phyloP scores from a whole-genome alignment of 2,797 vertebrate species.

The Acanthornis magna region DNA sequence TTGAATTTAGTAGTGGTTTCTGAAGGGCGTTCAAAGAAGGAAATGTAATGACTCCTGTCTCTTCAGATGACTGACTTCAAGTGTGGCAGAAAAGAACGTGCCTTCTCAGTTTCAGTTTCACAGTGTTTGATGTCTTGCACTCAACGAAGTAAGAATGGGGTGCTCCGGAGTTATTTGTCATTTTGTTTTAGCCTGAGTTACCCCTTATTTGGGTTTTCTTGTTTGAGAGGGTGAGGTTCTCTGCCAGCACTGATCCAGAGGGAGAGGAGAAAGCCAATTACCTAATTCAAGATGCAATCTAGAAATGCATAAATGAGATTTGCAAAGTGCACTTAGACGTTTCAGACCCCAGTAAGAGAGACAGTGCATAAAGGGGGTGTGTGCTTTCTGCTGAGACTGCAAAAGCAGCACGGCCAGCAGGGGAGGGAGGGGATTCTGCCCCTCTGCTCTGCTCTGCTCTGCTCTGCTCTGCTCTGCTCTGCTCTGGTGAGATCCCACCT shows the following conservation, averaged over 20 bases:
- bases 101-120: neutral
- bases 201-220: neutral
- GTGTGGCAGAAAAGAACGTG: neutral
- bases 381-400: neutral
- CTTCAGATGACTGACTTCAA: neutral
- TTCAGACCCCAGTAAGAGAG: neutral
- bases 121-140: neutral
- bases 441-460: neutral
- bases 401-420: neutral
- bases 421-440: neutral
- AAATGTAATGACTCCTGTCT: neutral
- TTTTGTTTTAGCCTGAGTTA: neutral
- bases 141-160: neutral
- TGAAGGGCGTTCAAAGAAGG: constrained; percentile 4
- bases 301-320: neutral
- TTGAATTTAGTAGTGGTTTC: neutral
- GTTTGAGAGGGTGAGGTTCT: neutral
- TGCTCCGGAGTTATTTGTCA: neutral
- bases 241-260: neutral
- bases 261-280: neutral
- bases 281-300: neutral
- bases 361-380: no score
- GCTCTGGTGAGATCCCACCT: neutral
- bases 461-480: neutral
- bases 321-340: fast-evolving